Evolutionary conservation across 2,797 vertebrate species (phyloP).

Genomic region (Megalops cyprinoides): DNA sequence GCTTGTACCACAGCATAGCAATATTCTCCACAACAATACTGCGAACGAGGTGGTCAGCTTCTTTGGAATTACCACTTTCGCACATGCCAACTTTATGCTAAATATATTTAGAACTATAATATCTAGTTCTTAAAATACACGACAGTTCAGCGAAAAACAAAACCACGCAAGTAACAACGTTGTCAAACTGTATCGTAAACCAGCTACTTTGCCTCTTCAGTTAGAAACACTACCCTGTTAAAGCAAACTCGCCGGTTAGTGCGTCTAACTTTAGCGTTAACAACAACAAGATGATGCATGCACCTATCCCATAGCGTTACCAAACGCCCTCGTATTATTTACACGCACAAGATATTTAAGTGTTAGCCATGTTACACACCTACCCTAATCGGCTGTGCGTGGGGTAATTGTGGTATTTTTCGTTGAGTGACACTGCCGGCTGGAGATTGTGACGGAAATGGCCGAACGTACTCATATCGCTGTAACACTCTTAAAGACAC

Average conservation of each 20-base stretch:
- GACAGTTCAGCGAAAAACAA: too few species aligned
- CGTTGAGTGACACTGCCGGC: constrained; percentile 78
- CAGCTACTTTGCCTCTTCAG: too few species aligned
- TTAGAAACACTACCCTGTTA: too few species aligned
- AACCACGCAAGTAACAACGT: too few species aligned
- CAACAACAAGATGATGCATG: constrained; percentile 40
- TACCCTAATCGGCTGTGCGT: constrained; percentile 60
- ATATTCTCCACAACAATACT: too few species aligned
- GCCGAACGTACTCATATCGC: constrained; percentile 40
- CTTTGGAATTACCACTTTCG: too few species aligned
- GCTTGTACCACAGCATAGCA: too few species aligned
- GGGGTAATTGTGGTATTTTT: constrained; percentile 51
- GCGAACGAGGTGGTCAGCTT: too few species aligned
- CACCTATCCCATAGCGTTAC: background rate
- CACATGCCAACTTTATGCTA: too few species aligned
- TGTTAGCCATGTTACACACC: constrained; percentile 46
- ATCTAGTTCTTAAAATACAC: too few species aligned
- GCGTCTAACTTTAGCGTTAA: background rate
- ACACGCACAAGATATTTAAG: background rate
- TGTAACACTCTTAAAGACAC: constrained; percentile 15
- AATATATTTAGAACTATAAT: too few species aligned
- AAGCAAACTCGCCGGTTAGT: background rate
- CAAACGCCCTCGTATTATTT: background rate
- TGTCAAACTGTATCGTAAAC: too few species aligned
- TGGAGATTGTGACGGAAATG: constrained; percentile 64